Evolutionary conservation across 2,888 invertebrate genomes (phyloP).

Genomic region (Drosophila helvetica): DNA sequence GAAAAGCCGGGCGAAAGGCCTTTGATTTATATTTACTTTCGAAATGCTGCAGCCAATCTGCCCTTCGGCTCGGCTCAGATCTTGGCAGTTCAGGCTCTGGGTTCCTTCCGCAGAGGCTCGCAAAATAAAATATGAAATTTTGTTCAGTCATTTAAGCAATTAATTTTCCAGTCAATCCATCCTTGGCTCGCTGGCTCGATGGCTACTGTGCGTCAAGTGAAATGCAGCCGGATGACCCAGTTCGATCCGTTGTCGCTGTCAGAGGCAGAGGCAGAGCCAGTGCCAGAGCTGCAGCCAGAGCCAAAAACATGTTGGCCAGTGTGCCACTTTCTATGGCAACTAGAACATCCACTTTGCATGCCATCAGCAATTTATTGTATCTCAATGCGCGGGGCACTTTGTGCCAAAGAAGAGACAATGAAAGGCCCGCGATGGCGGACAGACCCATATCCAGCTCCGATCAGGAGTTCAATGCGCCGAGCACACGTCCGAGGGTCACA

Average conservation of each 20-base stretch:
- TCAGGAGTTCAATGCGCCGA: conserved; percentile 68
- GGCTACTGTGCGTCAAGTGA: conserved; percentile 72
- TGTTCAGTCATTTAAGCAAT: conserved; percentile 60
- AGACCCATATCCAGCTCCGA: conserved; percentile 6
- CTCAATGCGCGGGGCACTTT: conserved; percentile 33
- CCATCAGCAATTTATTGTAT: conserved; percentile 55
- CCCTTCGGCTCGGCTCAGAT: conserved; percentile 19
- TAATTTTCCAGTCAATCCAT: conserved; percentile 39
- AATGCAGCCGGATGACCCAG: conserved; percentile 66
- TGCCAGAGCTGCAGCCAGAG: conserved; percentile 1
- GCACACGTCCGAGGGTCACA: conserved; percentile 67
- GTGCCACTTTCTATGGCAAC: conserved; percentile 72
- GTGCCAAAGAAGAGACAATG: conserved; percentile 31
- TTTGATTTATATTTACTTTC: conserved; percentile 73
- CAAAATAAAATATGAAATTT: conserved; percentile 45
- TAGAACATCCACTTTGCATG: conserved; percentile 71
- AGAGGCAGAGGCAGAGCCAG: background rate
- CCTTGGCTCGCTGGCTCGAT: background rate
- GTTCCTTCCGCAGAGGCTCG: background rate
- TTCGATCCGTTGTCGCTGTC: conserved; percentile 15
- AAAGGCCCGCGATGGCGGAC: conserved; percentile 42
- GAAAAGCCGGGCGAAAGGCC: conserved; percentile 45
- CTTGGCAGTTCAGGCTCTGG: background rate
- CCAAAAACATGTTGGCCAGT: conserved; percentile 66
- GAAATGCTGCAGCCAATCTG: conserved; percentile 38